These are phyloP conservation scores for Protonemura montana DNA, from an alignment of 2,888 invertebrate species.

Conservation along the genomic window DNA sequence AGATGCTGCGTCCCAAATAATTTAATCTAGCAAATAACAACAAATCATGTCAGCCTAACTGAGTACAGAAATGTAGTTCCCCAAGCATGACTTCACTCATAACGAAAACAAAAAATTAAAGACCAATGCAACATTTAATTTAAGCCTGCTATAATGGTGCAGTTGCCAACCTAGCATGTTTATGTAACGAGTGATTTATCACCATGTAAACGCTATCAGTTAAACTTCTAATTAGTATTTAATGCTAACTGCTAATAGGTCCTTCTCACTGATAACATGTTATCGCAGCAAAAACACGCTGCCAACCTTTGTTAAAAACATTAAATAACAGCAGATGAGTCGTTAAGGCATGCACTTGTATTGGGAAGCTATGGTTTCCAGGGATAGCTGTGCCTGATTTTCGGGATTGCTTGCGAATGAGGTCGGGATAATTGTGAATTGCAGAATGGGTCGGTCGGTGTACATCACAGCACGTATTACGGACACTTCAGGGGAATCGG, in stretches of 20 bases:
- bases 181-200: neutral
- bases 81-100: neutral
- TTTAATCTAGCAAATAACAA: no score
- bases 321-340: neutral
- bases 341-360: neutral
- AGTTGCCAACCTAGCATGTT: neutral
- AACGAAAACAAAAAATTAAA: no score
- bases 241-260: neutral
- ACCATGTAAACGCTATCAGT: neutral
- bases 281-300: neutral
- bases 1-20: no score
- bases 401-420: neutral
- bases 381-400: neutral
- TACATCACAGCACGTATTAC: no score
- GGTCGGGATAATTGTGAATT: neutral
- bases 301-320: neutral
- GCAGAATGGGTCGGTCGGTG: no score
- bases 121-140: neutral
- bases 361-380: neutral
- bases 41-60: no score
- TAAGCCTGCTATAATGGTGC: neutral
- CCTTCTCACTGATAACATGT: neutral
- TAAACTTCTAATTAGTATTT: neutral
- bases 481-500: no score
- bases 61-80: neutral